Evolutionary conservation across 1,140 invertebrate species (phyloP), one percentile per base, ranked within the genome.

Genomic region (Drosophila ohnishii): DNA sequence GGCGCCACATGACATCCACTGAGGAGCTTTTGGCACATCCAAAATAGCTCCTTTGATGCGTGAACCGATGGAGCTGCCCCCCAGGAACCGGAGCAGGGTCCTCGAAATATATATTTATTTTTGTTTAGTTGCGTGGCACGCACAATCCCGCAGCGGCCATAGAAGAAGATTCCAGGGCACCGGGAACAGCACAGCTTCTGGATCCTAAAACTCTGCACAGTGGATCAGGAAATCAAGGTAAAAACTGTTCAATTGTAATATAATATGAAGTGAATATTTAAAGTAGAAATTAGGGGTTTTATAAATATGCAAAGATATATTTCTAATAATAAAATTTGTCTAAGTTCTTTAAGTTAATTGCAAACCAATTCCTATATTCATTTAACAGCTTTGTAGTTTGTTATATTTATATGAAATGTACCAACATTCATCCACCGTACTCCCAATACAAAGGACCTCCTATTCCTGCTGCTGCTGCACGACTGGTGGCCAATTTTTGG

Each of bases 401-500:
- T 6, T 40, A 11, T 5, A 57, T 40, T 32, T 8, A 3, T 14
- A 28, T 51, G 13, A 19, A 39, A 37, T 37, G 3, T 37, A 13
- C 14, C 2, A 16, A 10, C 6, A 28, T 62, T 3, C 14, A 34
- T 19, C 67, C 65, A 58, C 51, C n/a, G 65, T 71, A 7, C 35
- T 50, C 11, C 25, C 19, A 16, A 10, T 25, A 34, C 32, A 35
- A 57, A 34, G 19, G 53, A 48, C 9, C 69, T 71, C 9, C 42
- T 30, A 48, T 42, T 57, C 42, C 67, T 34, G 42, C 67, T 34
- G 40, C 30, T 55, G 10, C 34, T 55, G 80, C 81, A 75, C 81
- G 76, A 58, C 78, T 78, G 82, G 81, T 66, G 75, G 81, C 81
- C 82, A 85, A 86, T 85, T 81, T 86, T 48, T 39, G 66, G 19